Conservation (phyloP, 92 coral and sea anemone species). For the Phenganax subtilis region DNA sequence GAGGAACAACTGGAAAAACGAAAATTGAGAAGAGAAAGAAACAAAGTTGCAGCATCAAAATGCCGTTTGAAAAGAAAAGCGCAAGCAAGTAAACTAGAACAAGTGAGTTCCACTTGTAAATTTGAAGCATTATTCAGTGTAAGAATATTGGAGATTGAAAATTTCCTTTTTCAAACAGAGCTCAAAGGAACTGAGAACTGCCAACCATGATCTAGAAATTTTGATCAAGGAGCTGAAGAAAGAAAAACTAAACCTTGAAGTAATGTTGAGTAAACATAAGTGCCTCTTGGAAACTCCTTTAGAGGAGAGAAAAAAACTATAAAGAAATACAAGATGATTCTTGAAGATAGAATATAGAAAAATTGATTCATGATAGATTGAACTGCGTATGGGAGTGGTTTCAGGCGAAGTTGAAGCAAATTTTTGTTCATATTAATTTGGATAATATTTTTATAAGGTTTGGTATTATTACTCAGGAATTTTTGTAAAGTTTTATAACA, state of each 20-base stretch:
- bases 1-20: slow-evolving; percentile 63
- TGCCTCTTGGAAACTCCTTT: slow-evolving; percentile 32
- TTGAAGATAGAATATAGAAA: too few relatives aligned
- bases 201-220: slow-evolving; percentile 81
- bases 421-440: background rate
- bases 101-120: slow-evolving; percentile 44
- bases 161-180: slow-evolving; percentile 42
- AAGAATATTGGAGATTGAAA: background rate
- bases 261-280: slow-evolving; percentile 82
- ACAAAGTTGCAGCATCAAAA: slow-evolving; percentile 95
- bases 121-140: too few relatives aligned
- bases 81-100: slow-evolving; percentile 64
- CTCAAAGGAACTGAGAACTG: slow-evolving; percentile 79
- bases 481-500: background rate
- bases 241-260: slow-evolving; percentile 73
- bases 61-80: slow-evolving; percentile 81
- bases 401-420: background rate
- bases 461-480: background rate
- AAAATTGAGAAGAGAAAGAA: slow-evolving; percentile 74
- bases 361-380: background rate
- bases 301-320: background rate
- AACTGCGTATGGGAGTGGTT: background rate
- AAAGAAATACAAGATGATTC: background rate
- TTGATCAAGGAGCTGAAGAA: slow-evolving; percentile 77
- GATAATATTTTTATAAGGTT: slow-evolving; percentile 1